Percentiles rank a stretch among this genome's conserved stretches.
Evolutionary conservation across 2,888 invertebrate genomes (phyloP).

Genomic region (Callinectes sapidus): DNA sequence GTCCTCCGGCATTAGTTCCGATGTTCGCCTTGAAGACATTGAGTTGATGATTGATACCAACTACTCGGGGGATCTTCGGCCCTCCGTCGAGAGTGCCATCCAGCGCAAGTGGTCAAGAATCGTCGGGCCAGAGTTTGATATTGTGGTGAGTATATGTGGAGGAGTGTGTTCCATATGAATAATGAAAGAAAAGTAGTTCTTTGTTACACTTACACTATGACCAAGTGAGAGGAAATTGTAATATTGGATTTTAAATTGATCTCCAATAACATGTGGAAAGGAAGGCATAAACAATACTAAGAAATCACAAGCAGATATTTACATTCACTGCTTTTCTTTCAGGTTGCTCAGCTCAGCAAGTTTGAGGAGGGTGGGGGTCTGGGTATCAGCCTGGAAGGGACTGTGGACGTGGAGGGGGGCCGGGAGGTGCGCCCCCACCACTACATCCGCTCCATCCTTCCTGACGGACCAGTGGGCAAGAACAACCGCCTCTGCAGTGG

Average conservation of each 20-base stretch:
- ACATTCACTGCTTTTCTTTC: slow-evolving; percentile 54
- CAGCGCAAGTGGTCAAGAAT: slow-evolving; percentile 81
- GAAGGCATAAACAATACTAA: neutral
- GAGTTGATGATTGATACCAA: slow-evolving; percentile 78
- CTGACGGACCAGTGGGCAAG: slow-evolving; percentile 97
- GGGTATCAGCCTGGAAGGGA: slow-evolving; percentile 97
- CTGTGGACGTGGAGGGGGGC: slow-evolving; percentile 98
- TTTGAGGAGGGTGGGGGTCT: slow-evolving; percentile 93
- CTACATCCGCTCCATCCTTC: slow-evolving; percentile 96
- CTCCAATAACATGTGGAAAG: neutral
- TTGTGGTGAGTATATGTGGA: slow-evolving; percentile 83
- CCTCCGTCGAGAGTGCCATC: slow-evolving; percentile 82
- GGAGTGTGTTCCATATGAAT: neutral
- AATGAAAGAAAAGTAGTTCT: no score
- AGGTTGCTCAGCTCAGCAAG: slow-evolving; percentile 95
- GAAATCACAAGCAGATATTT: neutral
- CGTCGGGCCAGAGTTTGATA: slow-evolving; percentile 86
- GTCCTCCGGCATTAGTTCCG: slow-evolving; percentile 58
- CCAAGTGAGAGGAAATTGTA: neutral
- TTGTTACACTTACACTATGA: no score
- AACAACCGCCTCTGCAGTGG: slow-evolving; percentile 92
- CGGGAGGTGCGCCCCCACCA: slow-evolving; percentile 97
- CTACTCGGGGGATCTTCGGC: slow-evolving; percentile 81
- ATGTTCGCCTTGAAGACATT: slow-evolving; percentile 81
- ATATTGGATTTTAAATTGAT: neutral